Evolutionary conservation across 2,888 invertebrate genomes (phyloP).

Genomic region (Atethmia centrago): DNA sequence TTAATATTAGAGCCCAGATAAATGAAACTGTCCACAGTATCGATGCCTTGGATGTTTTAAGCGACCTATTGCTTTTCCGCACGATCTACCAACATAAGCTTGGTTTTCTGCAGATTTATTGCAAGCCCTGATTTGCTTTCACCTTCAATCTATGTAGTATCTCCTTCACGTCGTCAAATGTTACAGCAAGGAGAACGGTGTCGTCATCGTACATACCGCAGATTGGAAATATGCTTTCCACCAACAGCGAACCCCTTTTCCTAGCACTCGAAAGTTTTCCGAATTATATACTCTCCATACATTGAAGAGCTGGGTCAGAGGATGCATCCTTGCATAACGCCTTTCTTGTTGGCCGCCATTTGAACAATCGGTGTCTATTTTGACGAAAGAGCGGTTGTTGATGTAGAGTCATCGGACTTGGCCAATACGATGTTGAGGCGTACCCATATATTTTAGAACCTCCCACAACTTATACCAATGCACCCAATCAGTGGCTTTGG

Average conservation of each 20-base stretch:
- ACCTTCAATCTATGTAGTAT: not conserved
- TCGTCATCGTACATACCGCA: not conserved
- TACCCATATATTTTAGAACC: not conserved
- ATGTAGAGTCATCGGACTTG: not conserved
- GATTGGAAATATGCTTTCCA: not conserved
- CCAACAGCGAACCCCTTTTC: not conserved
- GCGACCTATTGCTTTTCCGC: not conserved
- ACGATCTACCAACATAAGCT: not conserved
- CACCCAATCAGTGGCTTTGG: not conserved
- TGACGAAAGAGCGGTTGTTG: not conserved
- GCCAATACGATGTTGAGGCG: not conserved
- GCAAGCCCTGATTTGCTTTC: not conserved
- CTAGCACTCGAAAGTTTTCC: not conserved
- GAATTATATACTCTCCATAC: not conserved
- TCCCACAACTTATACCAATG: not conserved
- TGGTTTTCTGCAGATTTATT: conserved; percentile 3
- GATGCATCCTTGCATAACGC: not conserved
- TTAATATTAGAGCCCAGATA: not conserved
- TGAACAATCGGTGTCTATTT: not conserved
- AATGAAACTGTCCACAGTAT: not conserved
- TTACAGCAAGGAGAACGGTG: not conserved
- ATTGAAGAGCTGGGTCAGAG: not conserved
- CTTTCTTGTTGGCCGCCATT: not conserved
- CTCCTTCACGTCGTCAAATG: not conserved
- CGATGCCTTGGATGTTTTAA: not conserved